Evolutionary conservation across 2,888 invertebrate genomes (phyloP).

Genomic region (Rotaria sp.): DNA sequence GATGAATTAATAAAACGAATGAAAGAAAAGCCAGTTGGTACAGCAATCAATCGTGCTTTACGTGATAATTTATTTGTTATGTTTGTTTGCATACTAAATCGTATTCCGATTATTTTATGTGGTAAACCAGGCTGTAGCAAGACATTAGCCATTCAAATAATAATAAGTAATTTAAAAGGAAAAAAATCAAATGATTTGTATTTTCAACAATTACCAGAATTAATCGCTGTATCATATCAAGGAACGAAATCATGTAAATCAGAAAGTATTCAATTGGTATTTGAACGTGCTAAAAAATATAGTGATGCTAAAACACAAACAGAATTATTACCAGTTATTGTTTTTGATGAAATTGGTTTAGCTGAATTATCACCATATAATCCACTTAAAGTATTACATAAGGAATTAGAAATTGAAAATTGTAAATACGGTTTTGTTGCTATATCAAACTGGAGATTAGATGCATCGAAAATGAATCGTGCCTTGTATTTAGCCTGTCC

Average conservation of each 20-base stretch:
- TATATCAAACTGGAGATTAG: constrained; percentile 55
- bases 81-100: constrained; percentile 52
- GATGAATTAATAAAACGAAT: background rate
- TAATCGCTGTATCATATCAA: constrained; percentile 45
- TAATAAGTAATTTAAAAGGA: constrained; percentile 51
- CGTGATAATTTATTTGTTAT: constrained; percentile 54
- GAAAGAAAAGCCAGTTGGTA: constrained; percentile 45
- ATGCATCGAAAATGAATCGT: constrained; percentile 54
- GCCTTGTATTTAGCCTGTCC: constrained; percentile 37
- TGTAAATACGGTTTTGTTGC: constrained; percentile 51
- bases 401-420: constrained; percentile 46
- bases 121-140: constrained; percentile 54
- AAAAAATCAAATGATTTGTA: constrained; percentile 43
- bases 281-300: constrained; percentile 34
- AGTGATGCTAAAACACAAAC: background rate
- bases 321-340: constrained; percentile 46
- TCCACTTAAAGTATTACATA: constrained; percentile 53
- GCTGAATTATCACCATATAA: constrained; percentile 51
- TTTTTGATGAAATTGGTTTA: constrained; percentile 51
- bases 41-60: constrained; percentile 49
- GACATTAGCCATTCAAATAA: constrained; percentile 52
- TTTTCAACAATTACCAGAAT: constrained; percentile 32
- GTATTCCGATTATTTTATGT: constrained; percentile 52
- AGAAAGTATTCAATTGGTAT: constrained; percentile 43
- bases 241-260: constrained; percentile 49